Base-by-base conservation (phyloP, 2,797 vertebrate genomes). In the Odontamblyopus rebecca region DNA sequence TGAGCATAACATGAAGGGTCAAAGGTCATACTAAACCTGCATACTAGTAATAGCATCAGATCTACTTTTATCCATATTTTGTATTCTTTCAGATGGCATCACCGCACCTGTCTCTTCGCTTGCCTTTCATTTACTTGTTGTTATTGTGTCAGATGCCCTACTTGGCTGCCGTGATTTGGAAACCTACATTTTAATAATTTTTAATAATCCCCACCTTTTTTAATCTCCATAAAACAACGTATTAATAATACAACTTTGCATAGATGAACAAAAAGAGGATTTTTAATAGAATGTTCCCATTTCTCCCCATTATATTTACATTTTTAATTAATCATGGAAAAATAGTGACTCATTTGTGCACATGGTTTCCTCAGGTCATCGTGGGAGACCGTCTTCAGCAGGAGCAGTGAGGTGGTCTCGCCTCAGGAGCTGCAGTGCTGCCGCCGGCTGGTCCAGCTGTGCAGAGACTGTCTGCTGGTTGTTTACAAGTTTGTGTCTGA, bases 401-500 rank as follows among this genome's bases (percentile, higher is more conserved):
- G 95, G 92, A 95, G 93, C 93, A 94, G 95, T 0, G 97, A 98
- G 85, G 86, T 93, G 79, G 91, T 97, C 85, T 96, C 95, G 23
- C 92, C 96, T 1, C 95, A 94, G 91, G 95, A 99, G 82, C 93
- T 97, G 79, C 96, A 96, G 77, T 98, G 97, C 85, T 99, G 97
- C 91, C 96, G 95, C 74, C 94, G 95, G 74, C 89, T 99, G 85
- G 97, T 98, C 11, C 96, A 98, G 89, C 95, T 99, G 79, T 98
- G 96, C 74, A 94, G 97, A 80, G 96, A 97, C 89, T 98, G 97
- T 88, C 94, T 99, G 85, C 92, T 99, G 75, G 95, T 99, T 70
- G 96, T 98, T 86, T 99, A 98, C 94, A 98, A 98, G 93, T 96
- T 97, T 60, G 94, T 97, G 38, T 91, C 92, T 0, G 97, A 98